Percentiles rank a stretch among this genome's conserved stretches.
These are phyloP conservation scores for Leuciscus waleckii DNA, from an alignment of 2,797 vertebrate genomes.

Conservation along the genomic window DNA sequence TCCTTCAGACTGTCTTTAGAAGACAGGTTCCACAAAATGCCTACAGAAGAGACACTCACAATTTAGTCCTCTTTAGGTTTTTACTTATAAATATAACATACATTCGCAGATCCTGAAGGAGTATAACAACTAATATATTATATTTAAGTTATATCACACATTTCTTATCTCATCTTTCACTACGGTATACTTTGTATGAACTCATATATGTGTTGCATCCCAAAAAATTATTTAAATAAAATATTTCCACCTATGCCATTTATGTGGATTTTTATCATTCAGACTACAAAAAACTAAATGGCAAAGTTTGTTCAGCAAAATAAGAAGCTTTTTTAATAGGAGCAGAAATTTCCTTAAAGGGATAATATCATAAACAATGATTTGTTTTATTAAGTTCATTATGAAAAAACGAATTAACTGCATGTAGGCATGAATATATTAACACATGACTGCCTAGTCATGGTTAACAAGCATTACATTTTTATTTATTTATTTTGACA, in stretches of 20 bases:
- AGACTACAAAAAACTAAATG: background rate
- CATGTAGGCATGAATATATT: background rate
- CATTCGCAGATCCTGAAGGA: background rate
- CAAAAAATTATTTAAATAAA: background rate
- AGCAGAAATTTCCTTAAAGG: background rate
- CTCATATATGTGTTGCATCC: background rate
- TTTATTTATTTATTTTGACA: background rate
- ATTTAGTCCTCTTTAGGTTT: background rate
- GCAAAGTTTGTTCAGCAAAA: background rate
- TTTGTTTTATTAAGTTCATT: background rate
- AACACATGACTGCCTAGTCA: background rate
- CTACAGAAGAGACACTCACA: slow-evolving; percentile 68
- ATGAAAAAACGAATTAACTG: background rate
- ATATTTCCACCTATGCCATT: background rate
- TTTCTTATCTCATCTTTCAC: no score
- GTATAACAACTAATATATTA: background rate
- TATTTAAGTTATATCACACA: background rate
- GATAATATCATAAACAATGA: background rate
- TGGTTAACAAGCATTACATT: no score
- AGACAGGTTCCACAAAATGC: slow-evolving; percentile 97
- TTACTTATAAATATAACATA: background rate
- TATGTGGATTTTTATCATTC: background rate
- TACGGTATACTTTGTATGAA: background rate
- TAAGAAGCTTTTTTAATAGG: background rate
- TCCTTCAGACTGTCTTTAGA: slow-evolving; percentile 96